phyloP scores from a whole-genome alignment of 2,113 vertebrate genomes.

The Nothobranchius kuhntae region DNA sequence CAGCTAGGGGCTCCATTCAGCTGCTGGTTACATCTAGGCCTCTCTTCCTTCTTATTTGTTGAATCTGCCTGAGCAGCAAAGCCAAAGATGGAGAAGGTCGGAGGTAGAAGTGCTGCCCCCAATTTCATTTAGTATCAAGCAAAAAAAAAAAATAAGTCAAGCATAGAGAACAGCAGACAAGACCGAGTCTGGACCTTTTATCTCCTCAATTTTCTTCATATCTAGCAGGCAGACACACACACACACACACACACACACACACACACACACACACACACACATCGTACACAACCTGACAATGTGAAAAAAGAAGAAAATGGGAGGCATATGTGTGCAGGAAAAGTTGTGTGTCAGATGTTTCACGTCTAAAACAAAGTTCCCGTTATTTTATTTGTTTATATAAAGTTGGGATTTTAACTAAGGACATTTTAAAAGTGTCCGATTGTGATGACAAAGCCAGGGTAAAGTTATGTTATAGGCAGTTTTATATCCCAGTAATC shows the following conservation, averaged over 20 bases:
- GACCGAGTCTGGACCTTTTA: slow-evolving; percentile 46
- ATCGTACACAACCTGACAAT: background rate
- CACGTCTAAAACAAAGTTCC: background rate
- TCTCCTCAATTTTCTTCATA: slow-evolving; percentile 36
- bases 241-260: background rate
- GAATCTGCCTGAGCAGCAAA: slow-evolving; percentile 29
- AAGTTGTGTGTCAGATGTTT: slow-evolving; percentile 8
- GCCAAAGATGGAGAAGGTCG: slow-evolving; percentile 12
- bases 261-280: background rate
- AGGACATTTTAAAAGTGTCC: slow-evolving; percentile 2
- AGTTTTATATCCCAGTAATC: slow-evolving; percentile 35
- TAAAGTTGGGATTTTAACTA: slow-evolving; percentile 15
- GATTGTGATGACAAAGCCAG: background rate
- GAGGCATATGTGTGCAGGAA: background rate
- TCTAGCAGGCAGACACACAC: slow-evolving; percentile 3
- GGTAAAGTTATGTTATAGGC: slow-evolving; percentile 1
- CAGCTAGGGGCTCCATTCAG: slow-evolving; percentile 52
- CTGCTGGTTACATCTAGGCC: slow-evolving; percentile 64
- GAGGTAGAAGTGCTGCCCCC: background rate
- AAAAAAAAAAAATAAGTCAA: slow-evolving; percentile 31
- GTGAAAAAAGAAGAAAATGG: background rate
- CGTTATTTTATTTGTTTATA: background rate
- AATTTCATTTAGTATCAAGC: slow-evolving; percentile 31
- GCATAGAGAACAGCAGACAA: slow-evolving; percentile 45
- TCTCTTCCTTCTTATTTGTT: slow-evolving; percentile 34